phyloP scores from a whole-genome alignment of 2,113 vertebrate species.

The Pipa parva region DNA sequence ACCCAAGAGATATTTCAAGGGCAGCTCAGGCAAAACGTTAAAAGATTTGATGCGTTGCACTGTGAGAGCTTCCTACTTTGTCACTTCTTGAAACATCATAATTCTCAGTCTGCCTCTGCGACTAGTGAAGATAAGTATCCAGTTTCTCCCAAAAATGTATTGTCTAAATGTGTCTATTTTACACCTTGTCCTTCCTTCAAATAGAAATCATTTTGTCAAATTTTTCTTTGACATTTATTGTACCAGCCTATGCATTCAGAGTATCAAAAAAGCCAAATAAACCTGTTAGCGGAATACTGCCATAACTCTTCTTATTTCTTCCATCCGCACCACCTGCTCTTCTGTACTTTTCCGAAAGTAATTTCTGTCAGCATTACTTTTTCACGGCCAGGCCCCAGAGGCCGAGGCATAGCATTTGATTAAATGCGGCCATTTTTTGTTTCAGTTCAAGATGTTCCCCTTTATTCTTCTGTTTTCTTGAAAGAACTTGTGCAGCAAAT shows the following conservation, averaged over 20 bases:
- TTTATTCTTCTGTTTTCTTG: too few relatives aligned
- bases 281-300: constrained; percentile 11
- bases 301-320: constrained; percentile 10
- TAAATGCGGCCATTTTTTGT: too few relatives aligned
- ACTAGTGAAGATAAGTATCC: not conserved
- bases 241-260: not conserved
- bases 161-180: not conserved
- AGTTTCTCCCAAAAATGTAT: not conserved
- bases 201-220: constrained; percentile 1
- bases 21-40: not conserved
- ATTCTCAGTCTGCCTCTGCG: not conserved
- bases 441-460: too few relatives aligned
- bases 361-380: not conserved
- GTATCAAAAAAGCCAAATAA: constrained; percentile 3
- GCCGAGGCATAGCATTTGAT: not conserved
- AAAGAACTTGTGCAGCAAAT: too few relatives aligned
- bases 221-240: constrained; percentile 21
- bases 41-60: not conserved
- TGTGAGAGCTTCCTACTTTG: not conserved
- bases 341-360: not conserved
- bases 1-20: not conserved
- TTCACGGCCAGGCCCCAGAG: not conserved
- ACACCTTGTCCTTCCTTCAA: not conserved
- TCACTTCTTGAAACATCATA: not conserved
- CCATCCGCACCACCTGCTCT: not conserved